Conservation (phyloP, 2,113 vertebrate species). For the human (Homo sapiens) region GRCh38 chr2:221647501-221648000, state of each 20-base stretch:
- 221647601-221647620: not conserved
- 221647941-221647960: not conserved
- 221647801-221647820: not conserved
- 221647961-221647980: not conserved
- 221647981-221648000: not conserved
- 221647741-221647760: not conserved
- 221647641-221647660: not conserved
- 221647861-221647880: not conserved
- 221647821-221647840: not conserved
- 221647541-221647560: not conserved
- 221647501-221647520: not conserved
- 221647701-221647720: too few relatives aligned
- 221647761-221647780: not conserved
- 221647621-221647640: not conserved
- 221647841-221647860: not conserved
- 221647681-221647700: too few relatives aligned
- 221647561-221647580: not conserved
- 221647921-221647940: not conserved
- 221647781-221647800: not conserved
- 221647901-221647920: not conserved
- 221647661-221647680: not conserved
- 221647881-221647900: not conserved
- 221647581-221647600: not conserved
- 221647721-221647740: too few relatives aligned
- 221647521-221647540: not conserved